Percentiles rank a stretch among this genome's conserved stretches.
Evolutionary conservation across 1,140 invertebrate species (phyloP).

Genomic region (Cecropterus lyciades): DNA sequence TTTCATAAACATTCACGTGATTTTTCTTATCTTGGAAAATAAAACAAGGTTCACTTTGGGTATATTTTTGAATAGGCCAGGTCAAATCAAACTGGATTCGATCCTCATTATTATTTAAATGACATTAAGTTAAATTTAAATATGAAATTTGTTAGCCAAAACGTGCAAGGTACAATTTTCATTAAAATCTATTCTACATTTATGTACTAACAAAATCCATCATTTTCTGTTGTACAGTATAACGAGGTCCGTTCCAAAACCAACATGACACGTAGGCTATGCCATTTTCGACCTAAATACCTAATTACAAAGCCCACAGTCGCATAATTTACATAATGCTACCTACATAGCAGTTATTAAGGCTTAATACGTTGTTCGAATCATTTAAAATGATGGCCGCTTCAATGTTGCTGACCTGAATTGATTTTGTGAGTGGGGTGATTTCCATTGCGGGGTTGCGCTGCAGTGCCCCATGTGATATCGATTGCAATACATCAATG

Average conservation of each 20-base stretch:
- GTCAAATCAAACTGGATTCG: too few species aligned
- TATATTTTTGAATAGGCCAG: too few species aligned
- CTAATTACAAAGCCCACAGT: conserved; percentile 33
- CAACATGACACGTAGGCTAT: background rate
- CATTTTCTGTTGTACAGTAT: conserved; percentile 3
- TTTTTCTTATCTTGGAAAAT: too few species aligned
- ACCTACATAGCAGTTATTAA: conserved; percentile 33
- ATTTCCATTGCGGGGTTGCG: conserved; percentile 33
- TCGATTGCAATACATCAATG: conserved; percentile 33
- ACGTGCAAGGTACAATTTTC: background rate
- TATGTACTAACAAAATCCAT: conserved; percentile 17
- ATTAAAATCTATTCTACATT: background rate
- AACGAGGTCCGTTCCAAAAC: conserved; percentile 25
- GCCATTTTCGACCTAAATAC: conserved; percentile 31
- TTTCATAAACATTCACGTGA: too few species aligned
- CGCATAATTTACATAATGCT: conserved; percentile 34
- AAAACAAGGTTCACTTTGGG: too few species aligned
- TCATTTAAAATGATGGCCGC: conserved; percentile 37
- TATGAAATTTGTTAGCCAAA: background rate
- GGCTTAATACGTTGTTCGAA: conserved; percentile 35
- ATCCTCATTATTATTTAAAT: too few species aligned
- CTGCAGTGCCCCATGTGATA: conserved; percentile 22
- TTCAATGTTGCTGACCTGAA: conserved; percentile 36
- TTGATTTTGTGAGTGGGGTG: conserved; percentile 26
- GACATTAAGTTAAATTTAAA: background rate